Evolutionary conservation across 2,113 vertebrate species (phyloP).

Genomic region (Callipepla squamata): DNA sequence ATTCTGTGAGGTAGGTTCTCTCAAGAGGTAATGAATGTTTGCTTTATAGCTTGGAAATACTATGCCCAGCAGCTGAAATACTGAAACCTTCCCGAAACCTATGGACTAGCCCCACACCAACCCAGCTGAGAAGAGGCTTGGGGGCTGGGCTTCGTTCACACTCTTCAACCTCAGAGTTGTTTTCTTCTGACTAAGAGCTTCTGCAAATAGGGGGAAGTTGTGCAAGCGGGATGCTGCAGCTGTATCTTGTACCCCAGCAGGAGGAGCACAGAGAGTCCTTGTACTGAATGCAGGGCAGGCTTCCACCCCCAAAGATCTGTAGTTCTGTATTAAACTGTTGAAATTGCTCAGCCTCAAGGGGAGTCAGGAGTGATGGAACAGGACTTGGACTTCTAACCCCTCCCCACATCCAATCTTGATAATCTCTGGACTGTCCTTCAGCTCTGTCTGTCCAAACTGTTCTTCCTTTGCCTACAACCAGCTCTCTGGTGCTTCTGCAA

Average conservation of each 20-base stretch:
- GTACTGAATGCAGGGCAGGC: not conserved
- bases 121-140: not conserved
- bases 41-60: not conserved
- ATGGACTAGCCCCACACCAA: not conserved
- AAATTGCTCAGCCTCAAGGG: not conserved
- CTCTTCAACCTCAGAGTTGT: not conserved
- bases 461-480: not conserved
- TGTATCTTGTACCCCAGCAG: not conserved
- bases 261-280: not conserved
- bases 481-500: accelerated
- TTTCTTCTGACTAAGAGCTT: not conserved
- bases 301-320: not conserved
- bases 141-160: not conserved
- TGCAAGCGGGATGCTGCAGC: not conserved
- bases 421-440: not conserved
- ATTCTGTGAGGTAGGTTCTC: not conserved
- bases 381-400: not conserved
- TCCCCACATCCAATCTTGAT: not conserved
- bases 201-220: not conserved
- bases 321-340: not conserved
- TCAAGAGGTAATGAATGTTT: accelerated
- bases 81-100: not conserved
- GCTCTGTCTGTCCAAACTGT: not conserved
- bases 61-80: not conserved
- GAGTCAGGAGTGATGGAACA: not conserved